phyloP scores from a whole-genome alignment of 2,888 invertebrate genomes.

The Chrysolina oricalcia region DNA sequence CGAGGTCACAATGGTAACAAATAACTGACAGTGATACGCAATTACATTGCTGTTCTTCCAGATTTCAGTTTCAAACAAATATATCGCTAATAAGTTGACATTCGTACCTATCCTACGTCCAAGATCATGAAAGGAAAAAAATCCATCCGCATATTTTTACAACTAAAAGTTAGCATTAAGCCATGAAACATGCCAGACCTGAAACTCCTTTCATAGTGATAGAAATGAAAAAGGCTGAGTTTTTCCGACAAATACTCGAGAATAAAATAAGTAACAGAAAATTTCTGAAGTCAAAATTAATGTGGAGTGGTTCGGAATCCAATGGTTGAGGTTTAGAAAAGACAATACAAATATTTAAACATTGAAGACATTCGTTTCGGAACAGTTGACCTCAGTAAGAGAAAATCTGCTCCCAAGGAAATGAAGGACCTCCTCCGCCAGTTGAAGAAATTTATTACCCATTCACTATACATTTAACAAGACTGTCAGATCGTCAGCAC shows the following conservation, averaged over 20 bases:
- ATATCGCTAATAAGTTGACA: slow-evolving; percentile 46
- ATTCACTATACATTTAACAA: slow-evolving; percentile 41
- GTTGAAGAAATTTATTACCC: slow-evolving; percentile 41
- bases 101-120: slow-evolving; percentile 46
- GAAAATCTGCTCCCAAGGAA: slow-evolving; percentile 39
- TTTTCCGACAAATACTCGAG: slow-evolving; percentile 44
- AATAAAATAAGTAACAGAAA: slow-evolving; percentile 46
- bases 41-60: slow-evolving; percentile 51
- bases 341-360: slow-evolving; percentile 47
- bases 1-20: slow-evolving; percentile 53
- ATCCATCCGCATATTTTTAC: slow-evolving; percentile 37
- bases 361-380: slow-evolving; percentile 46
- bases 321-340: slow-evolving; percentile 32
- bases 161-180: slow-evolving; percentile 37
- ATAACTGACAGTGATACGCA: slow-evolving; percentile 52
- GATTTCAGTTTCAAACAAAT: slow-evolving; percentile 44
- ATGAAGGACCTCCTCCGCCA: slow-evolving; percentile 34
- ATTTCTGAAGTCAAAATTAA: slow-evolving; percentile 33
- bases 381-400: slow-evolving; percentile 45
- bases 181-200: slow-evolving; percentile 40
- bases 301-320: slow-evolving; percentile 36
- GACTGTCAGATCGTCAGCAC: slow-evolving; percentile 33
- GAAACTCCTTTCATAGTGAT: slow-evolving; percentile 45
- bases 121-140: slow-evolving; percentile 49
- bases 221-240: slow-evolving; percentile 40